A percentile compares a stretch with the other conserved stretches of the same genome.
Evolutionary conservation across 2,797 vertebrate species (phyloP).

Genomic region (Borostomias antarcticus): DNA sequence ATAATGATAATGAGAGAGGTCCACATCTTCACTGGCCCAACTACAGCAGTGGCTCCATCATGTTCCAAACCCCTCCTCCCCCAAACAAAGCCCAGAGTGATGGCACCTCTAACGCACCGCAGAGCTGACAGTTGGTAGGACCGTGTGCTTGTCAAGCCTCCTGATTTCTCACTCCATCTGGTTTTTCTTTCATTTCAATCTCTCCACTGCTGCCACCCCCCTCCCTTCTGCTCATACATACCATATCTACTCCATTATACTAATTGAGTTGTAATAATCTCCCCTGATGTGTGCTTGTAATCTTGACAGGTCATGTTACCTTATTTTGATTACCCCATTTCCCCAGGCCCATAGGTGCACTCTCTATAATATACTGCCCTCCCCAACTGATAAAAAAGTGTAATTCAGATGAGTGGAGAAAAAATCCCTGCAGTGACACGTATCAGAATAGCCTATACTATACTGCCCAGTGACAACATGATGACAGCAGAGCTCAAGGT

Average conservation of each 20-base stretch:
- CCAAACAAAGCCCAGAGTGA: slow-evolving; percentile 33
- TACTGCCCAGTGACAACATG: slow-evolving; percentile 61
- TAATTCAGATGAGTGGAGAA: slow-evolving; percentile 73
- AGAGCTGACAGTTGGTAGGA: slow-evolving; percentile 58
- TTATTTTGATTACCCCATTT: slow-evolving; percentile 81
- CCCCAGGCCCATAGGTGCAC: slow-evolving; percentile 59
- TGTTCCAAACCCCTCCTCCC: slow-evolving; percentile 13
- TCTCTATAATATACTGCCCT: slow-evolving; percentile 70
- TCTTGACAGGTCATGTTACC: slow-evolving; percentile 76
- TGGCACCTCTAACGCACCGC: slow-evolving; percentile 44
- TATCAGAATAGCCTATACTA: slow-evolving; percentile 50
- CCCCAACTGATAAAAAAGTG: slow-evolving; percentile 65
- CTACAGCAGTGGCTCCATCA: not conserved
- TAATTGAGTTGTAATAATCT: slow-evolving; percentile 84
- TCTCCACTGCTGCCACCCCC: slow-evolving; percentile 31
- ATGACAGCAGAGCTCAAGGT: slow-evolving; percentile 68
- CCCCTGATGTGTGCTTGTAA: slow-evolving; percentile 78
- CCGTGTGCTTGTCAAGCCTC: slow-evolving; percentile 59
- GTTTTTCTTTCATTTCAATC: slow-evolving; percentile 68
- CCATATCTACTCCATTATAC: slow-evolving; percentile 79
- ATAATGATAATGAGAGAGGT: not conserved
- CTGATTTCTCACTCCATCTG: slow-evolving; percentile 51
- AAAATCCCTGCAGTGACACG: slow-evolving; percentile 59
- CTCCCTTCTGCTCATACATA: slow-evolving; percentile 62
- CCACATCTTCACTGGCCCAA: not conserved